Base-by-base conservation (phyloP, 2,797 vertebrate genomes). In the Coreius guichenoti region DNA sequence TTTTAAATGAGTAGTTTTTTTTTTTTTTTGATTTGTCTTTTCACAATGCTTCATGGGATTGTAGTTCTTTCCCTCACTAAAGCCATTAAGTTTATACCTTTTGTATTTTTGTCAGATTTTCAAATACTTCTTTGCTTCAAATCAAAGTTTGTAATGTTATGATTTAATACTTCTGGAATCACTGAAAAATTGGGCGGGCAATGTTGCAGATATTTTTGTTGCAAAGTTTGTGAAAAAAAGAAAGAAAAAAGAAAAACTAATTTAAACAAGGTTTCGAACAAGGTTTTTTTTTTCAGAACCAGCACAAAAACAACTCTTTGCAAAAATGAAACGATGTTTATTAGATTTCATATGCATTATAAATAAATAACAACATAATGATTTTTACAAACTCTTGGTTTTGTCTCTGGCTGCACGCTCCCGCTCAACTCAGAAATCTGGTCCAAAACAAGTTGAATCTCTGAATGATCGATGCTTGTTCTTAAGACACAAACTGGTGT, bases 401-500 rank as follows among this genome's bases (percentile, higher is more conserved):
- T 74, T 56, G 49, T 56, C 21, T 56, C 31, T 33, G 12, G 74
- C 74, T 56, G 51, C 74, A 76, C 7, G 51, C 31, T 39, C 31
- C 74, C 3, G 0, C 49, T 76, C 49, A 58, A 75, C 73, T 23
- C 17, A 54, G 31, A 56, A 36, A 76, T 58, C 58, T 76, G 51
- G 74, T 76, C 74, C 51, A 39, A 56, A 56, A 39, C 74, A 76
- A 56, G 51, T 76, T 56, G 23, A 23, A 76, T 56, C 49, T 76
- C 39, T 17, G 8, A 74, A 36, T 21, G 36, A 78, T 78, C 19
- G 9, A 58, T 74, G 63, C 51, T 76, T 76, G 74, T 79, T 82
- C 1, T 56, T 86, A 89, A 89, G 88, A 89, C 88, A 88, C 88
- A 82, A 76, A 78, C 76, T 86, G 88, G 88, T 82, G 79, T 82